phyloP scores from a whole-genome alignment of 2,797 vertebrate species.

The Cyprinodon diabolis region DNA sequence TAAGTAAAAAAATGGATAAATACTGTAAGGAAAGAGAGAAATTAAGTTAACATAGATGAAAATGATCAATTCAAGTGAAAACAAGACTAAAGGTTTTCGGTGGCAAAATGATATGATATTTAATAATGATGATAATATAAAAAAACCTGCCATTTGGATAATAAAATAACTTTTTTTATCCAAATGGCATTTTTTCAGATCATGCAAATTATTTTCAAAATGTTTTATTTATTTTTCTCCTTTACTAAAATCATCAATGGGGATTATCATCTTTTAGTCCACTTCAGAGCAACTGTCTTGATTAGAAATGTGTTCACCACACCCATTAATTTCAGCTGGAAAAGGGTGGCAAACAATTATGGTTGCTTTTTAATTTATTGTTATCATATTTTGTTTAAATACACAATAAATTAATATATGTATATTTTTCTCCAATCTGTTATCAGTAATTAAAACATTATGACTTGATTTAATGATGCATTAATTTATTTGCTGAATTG shows the following conservation, averaged over 20 bases:
- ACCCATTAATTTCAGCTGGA: background rate
- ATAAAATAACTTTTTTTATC: background rate
- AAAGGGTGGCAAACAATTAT: background rate
- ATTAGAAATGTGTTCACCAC: background rate
- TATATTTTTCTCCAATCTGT: background rate
- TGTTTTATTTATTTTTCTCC: background rate
- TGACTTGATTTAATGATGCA: background rate
- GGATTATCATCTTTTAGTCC: background rate
- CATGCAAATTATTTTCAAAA: background rate
- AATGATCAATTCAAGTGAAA: background rate
- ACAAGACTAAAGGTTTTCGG: background rate
- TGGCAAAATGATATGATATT: constrained; percentile 12
- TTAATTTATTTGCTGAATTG: background rate
- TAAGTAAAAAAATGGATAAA: background rate
- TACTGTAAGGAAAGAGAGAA: background rate
- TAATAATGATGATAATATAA: background rate
- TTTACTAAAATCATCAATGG: background rate
- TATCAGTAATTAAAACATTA: background rate
- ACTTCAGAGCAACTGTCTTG: background rate
- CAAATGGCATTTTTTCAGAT: background rate
- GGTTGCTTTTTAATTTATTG: too few relatives aligned
- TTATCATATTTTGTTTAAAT: too few relatives aligned
- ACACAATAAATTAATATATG: background rate
- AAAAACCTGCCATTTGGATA: background rate
- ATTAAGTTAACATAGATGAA: constrained; percentile 4